Conservation (phyloP, 2,888 invertebrate species). For the Orchesellides sinensis region DNA sequence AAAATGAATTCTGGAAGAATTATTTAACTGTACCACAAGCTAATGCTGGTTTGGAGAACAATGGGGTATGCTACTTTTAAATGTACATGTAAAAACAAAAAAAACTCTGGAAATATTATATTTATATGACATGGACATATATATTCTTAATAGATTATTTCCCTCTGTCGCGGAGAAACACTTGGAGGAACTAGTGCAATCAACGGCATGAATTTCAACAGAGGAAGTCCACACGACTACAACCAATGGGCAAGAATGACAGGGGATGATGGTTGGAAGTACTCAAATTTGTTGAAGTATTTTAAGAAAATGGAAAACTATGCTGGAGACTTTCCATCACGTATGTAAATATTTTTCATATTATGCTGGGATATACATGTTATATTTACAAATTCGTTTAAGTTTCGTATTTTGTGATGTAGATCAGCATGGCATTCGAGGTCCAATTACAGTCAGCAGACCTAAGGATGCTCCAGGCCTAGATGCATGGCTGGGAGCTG, state of each 20-base stretch:
- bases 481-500: constrained; percentile 38
- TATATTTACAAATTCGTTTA: background rate
- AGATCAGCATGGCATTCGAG: constrained; percentile 6
- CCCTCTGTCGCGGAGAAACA: background rate
- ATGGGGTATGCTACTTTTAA: background rate
- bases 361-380: background rate
- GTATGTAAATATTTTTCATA: no score
- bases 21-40: background rate
- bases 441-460: constrained; percentile 8
- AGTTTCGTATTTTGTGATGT: background rate
- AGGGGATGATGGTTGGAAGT: constrained; percentile 47
- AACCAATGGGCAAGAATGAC: constrained; percentile 56
- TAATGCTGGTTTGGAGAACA: background rate
- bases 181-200: constrained; percentile 28
- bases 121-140: background rate
- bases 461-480: constrained; percentile 26
- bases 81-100: background rate
- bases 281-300: constrained; percentile 39
- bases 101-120: background rate
- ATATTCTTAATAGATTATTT: background rate
- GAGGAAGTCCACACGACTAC: constrained; percentile 52
- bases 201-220: constrained; percentile 34
- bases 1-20: no score
- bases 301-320: constrained; percentile 59
- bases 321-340: constrained; percentile 9